These are phyloP conservation scores for Spodoptera frugiperda DNA, from an alignment of 1,140 invertebrate genomes.

Conservation along the genomic window DNA sequence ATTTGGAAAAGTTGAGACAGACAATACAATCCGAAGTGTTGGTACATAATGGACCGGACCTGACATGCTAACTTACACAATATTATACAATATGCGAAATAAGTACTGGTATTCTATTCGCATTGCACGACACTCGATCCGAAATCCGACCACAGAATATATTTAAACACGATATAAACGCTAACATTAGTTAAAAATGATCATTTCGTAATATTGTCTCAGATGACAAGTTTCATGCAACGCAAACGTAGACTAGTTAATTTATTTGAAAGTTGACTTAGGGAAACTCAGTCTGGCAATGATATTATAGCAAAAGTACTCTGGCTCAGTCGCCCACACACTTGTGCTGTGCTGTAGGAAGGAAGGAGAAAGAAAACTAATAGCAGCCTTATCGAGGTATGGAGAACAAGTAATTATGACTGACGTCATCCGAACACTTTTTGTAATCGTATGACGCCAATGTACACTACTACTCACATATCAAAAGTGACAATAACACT, in stretches of 20 bases:
- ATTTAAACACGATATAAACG: slow-evolving; percentile 18
- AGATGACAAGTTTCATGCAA: slow-evolving; percentile 35
- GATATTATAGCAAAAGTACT: slow-evolving; percentile 47
- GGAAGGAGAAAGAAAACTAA: slow-evolving; percentile 15
- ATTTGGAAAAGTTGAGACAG: slow-evolving; percentile 28
- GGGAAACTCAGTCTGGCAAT: slow-evolving; percentile 71
- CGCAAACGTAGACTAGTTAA: slow-evolving; percentile 60
- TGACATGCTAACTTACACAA: slow-evolving; percentile 70
- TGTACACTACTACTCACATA: slow-evolving; percentile 2
- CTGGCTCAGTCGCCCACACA: slow-evolving; percentile 5
- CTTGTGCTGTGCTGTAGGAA: slow-evolving; percentile 21
- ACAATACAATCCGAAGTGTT: slow-evolving; percentile 40
- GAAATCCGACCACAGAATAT: background rate
- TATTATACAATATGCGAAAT: slow-evolving; percentile 70
- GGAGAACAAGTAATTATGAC: background rate
- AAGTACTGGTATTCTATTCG: slow-evolving; percentile 68
- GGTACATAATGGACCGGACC: slow-evolving; percentile 67
- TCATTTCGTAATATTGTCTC: slow-evolving; percentile 25
- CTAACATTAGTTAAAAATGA: slow-evolving; percentile 10
- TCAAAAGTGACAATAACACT: background rate
- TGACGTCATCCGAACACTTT: background rate
- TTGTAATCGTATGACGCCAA: background rate
- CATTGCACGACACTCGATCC: slow-evolving; percentile 41
- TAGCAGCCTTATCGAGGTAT: slow-evolving; percentile 29
- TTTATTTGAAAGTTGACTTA: slow-evolving; percentile 60